Base-by-base conservation (phyloP, 2,113 vertebrate genomes). In the Glareola pratincola region DNA sequence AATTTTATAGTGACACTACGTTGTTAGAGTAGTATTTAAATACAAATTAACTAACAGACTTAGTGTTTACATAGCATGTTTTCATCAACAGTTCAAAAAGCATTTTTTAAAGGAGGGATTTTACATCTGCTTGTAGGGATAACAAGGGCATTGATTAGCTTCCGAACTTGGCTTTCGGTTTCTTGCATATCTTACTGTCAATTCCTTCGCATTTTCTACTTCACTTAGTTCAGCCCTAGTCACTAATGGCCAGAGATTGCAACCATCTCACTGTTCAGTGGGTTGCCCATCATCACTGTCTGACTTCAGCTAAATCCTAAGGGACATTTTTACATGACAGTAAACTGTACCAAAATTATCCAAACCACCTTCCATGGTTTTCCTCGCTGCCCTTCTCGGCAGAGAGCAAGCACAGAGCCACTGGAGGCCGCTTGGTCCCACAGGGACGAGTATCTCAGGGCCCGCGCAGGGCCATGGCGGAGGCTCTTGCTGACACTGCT, bases 381-480 rank as follows among this genome's bases (percentile, higher is more conserved):
- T 68, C 29, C 24, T 68, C 2, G 1, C 62, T 82, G 56, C 56
- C 71, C 63, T 74, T 62, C 69, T 39, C 27, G n/a, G 72, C 73
- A 62, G 62, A 72, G 27, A 29, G 12, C 11, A 21, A 54, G 43
- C 0, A 4, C 54, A 62, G 41, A 85, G 17, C 29, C 37, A 7
- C 68, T 69, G 50, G 32, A 71, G 60, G 74, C 72, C 5, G 0
- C 15, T 88, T n/a, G 47, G 39, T 73, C 23, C 22, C 26, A 2
- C 14, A 39, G 43, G 76, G 30, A 48, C 26, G 26, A 81, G 56
- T 3, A 1, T 89, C 47, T 29, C 45, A 41, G 59, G 34, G 56
- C 14, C 23, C 3, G 0, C 1, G 1, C 0, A 1, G 13, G 24
- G 14, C 59, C 9, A 0, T 59, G 69, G 32, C 14, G 21, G 23